These are phyloP conservation scores for Tichodroma muraria DNA, from an alignment of 2,113 vertebrate genomes.

Conservation along the genomic window DNA sequence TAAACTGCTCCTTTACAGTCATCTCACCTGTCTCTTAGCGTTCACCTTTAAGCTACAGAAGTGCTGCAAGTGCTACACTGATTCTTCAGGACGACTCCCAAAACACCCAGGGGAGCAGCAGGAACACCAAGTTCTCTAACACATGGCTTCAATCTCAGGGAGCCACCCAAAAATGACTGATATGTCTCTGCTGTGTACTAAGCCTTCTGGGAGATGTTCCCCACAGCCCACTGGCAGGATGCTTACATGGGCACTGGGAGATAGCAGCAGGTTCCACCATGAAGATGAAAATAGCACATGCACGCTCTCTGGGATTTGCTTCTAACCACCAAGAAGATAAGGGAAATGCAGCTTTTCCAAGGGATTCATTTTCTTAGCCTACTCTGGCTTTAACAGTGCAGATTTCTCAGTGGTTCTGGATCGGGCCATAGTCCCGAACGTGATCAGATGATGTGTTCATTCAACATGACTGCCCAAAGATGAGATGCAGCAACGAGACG, in stretches of 20 bases:
- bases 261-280: neutral
- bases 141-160: neutral
- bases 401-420: neutral
- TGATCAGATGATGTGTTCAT: neutral
- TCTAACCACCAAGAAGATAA: neutral
- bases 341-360: neutral
- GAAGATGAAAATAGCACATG: neutral
- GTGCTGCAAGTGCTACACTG: neutral
- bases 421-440: neutral
- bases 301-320: neutral
- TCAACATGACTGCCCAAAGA: neutral
- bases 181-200: neutral
- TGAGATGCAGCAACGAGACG: fast-evolving
- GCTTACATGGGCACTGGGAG: neutral
- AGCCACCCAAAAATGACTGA: neutral
- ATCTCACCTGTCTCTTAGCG: neutral
- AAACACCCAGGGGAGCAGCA: neutral
- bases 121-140: neutral
- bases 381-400: neutral
- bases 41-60: neutral
- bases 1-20: neutral
- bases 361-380: neutral
- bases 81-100: neutral
- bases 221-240: neutral
- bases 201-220: fast-evolving